Evolutionary conservation across 2,888 invertebrate genomes (phyloP).

Genomic region (Dorcus hopei): DNA sequence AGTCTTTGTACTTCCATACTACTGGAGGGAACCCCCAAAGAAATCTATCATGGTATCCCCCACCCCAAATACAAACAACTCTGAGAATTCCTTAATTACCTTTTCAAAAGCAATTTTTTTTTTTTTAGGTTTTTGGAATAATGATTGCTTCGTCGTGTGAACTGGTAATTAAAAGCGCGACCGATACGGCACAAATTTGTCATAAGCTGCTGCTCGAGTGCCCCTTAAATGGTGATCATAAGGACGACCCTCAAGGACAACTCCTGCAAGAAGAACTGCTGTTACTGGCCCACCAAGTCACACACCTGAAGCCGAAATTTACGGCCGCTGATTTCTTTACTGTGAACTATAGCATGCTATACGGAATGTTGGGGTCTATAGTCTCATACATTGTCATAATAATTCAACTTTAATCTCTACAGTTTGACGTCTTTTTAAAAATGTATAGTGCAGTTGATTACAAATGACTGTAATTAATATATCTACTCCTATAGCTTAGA

Average conservation of each 20-base stretch:
- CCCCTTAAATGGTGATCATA: not conserved
- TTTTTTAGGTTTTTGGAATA: conserved; percentile 6
- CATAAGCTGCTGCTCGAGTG: conserved; percentile 6
- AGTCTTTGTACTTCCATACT: too few species aligned
- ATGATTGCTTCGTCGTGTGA: conserved; percentile 10
- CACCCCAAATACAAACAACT: too few species aligned
- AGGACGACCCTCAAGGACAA: not conserved
- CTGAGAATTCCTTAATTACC: too few species aligned
- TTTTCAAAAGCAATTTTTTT: not conserved
- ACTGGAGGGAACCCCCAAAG: too few species aligned
- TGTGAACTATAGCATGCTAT: conserved; percentile 19
- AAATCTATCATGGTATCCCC: too few species aligned
- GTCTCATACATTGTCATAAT: conserved; percentile 23
- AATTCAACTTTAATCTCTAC: conserved; percentile 9
- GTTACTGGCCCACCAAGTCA: conserved; percentile 5
- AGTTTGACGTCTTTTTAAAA: not conserved
- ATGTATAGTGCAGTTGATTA: not conserved
- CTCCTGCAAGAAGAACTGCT: not conserved
- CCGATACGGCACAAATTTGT: conserved; percentile 5
- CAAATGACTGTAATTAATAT: too few species aligned
- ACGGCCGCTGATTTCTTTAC: conserved; percentile 23
- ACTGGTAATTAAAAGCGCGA: not conserved
- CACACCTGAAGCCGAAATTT: conserved; percentile 12
- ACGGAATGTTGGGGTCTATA: conserved; percentile 17
- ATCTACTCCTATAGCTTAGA: too few species aligned